These are phyloP conservation scores for Dilophus febrilis DNA, from an alignment of 2,888 invertebrate species.

Conservation along the genomic window DNA sequence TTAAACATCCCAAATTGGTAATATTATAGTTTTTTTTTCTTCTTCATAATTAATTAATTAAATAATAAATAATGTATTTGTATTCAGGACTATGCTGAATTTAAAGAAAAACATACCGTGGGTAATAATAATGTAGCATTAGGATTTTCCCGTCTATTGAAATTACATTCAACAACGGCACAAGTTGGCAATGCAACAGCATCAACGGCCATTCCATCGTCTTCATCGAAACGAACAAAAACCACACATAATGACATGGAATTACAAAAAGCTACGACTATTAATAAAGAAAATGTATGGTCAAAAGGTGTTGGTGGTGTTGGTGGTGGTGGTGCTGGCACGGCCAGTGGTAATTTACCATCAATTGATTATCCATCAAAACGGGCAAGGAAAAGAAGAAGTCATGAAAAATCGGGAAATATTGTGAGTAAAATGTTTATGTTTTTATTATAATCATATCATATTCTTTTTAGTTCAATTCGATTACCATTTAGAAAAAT, in stretches of 20 bases:
- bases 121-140: background rate
- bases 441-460: too few relatives aligned
- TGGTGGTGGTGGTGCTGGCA: background rate
- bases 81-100: slow-evolving; percentile 29
- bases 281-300: too few relatives aligned
- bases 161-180: slow-evolving; percentile 9
- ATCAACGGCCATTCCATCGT: too few relatives aligned
- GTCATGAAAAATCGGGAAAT: slow-evolving; percentile 41
- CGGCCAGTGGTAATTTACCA: too few relatives aligned
- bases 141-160: slow-evolving; percentile 26
- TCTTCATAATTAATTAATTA: background rate
- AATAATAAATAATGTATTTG: slow-evolving; percentile 3
- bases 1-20: slow-evolving; percentile 56
- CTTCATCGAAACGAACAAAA: too few relatives aligned
- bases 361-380: slow-evolving; percentile 29
- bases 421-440: slow-evolving; percentile 45
- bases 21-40: slow-evolving; percentile 16
- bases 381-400: slow-evolving; percentile 40
- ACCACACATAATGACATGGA: too few relatives aligned
- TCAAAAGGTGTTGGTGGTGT: background rate
- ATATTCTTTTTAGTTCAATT: too few relatives aligned
- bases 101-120: slow-evolving; percentile 22
- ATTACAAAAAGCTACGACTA: too few relatives aligned
- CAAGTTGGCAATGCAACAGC: background rate
- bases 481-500: background rate